A percentile compares a stretch with the other conserved stretches of the same genome.
These are phyloP conservation scores for Rhopalosiphum nymphaeae DNA, from an alignment of 2,888 invertebrate species.

Conservation along the genomic window DNA sequence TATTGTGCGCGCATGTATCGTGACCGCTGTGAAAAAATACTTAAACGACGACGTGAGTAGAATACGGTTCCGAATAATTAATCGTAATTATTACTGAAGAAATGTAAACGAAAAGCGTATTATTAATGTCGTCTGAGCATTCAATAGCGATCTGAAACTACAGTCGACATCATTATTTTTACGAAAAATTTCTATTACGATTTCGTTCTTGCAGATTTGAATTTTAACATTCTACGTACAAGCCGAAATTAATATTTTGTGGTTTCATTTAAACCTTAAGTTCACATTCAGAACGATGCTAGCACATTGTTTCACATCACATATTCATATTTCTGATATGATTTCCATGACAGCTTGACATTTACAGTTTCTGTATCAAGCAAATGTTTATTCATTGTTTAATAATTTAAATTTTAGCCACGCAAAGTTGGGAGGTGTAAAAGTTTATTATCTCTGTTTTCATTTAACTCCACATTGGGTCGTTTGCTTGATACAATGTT, in stretches of 20 bases:
- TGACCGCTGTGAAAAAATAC: background rate
- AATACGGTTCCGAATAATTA: background rate
- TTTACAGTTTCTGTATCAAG: background rate
- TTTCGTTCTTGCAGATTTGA: background rate
- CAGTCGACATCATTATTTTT: background rate
- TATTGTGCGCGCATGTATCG: background rate
- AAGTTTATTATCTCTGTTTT: conserved; percentile 43
- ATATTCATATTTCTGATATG: background rate
- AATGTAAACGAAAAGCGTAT: background rate
- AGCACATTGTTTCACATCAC: background rate
- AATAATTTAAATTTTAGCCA: conserved; percentile 25
- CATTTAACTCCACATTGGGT: background rate
- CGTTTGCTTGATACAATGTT: background rate
- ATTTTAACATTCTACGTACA: background rate
- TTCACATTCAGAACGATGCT: background rate
- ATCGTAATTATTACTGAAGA: background rate
- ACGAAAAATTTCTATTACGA: background rate
- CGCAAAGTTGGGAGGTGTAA: background rate
- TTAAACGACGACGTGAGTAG: background rate
- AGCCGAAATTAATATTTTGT: background rate
- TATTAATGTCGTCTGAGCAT: background rate
- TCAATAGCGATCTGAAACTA: background rate
- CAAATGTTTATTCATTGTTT: conserved; percentile 7
- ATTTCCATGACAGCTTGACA: conserved; percentile 22
- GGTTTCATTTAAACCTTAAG: background rate